Percentiles rank a stretch among this genome's conserved stretches.
phyloP scores from a whole-genome alignment of 2,113 vertebrate species.

The Bagarius yarrelli region DNA sequence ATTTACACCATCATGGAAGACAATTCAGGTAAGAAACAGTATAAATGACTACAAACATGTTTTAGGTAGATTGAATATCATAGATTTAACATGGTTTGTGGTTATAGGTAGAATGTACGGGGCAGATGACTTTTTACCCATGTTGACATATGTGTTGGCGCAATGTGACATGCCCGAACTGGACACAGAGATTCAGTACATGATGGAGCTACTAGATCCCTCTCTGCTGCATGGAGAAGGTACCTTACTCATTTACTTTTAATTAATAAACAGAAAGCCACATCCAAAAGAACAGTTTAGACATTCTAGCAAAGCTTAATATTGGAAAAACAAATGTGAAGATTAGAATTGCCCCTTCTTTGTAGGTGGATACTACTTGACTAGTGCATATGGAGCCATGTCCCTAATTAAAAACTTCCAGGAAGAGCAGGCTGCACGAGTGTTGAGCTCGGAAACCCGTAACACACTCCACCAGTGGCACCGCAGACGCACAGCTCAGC shows the following conservation, averaged over 20 bases:
- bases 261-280: constrained; percentile 61
- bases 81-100: background rate
- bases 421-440: constrained; percentile 89
- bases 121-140: constrained; percentile 94
- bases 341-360: background rate
- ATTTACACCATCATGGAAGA: constrained; percentile 97
- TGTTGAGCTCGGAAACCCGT: constrained; percentile 88
- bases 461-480: constrained; percentile 95
- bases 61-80: background rate
- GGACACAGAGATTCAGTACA: constrained; percentile 92
- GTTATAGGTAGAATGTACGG: constrained; percentile 89
- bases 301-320: background rate
- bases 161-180: constrained; percentile 94
- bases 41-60: background rate
- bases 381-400: constrained; percentile 91
- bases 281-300: background rate
- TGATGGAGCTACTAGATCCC: constrained; percentile 96
- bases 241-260: constrained; percentile 52
- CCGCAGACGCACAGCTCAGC: constrained; percentile 85
- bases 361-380: constrained; percentile 94
- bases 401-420: constrained; percentile 95
- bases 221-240: constrained; percentile 92
- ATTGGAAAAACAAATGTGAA: background rate
- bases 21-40: constrained; percentile 82
- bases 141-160: constrained; percentile 91